Conservation (phyloP, 1,140 invertebrate species). For the Trachymyrmex cornetzi region DNA sequence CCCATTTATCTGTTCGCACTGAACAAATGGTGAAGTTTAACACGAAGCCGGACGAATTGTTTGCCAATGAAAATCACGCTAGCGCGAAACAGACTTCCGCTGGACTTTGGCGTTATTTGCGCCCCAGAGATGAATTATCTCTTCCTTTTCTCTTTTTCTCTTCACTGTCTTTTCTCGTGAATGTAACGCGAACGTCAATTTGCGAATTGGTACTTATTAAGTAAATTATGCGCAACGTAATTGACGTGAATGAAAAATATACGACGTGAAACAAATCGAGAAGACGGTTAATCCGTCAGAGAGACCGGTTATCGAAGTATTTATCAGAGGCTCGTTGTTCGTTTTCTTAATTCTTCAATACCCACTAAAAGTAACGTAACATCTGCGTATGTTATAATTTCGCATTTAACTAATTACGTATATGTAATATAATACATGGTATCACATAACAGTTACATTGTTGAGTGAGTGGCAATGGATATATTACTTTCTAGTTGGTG, state of each 20-base stretch:
- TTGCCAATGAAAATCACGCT: constrained; percentile 20
- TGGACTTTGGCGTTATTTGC: not conserved
- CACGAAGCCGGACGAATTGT: not conserved
- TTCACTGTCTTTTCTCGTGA: not conserved
- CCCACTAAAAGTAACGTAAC: too few species aligned
- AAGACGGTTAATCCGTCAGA: not conserved
- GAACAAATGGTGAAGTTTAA: constrained; percentile 24
- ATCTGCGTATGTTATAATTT: too few species aligned
- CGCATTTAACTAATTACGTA: too few species aligned
- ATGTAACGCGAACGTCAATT: constrained; percentile 28
- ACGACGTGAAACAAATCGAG: not conserved
- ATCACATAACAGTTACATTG: too few species aligned
- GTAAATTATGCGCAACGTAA: constrained; percentile 11
- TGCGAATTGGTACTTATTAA: constrained; percentile 7
- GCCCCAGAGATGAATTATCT: not conserved
- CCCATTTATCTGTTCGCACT: constrained; percentile 23
- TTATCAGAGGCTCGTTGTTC: not conserved
- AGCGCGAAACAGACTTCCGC: not conserved
- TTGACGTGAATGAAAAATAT: constrained; percentile 25
- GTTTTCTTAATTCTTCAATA: too few species aligned
- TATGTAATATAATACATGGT: too few species aligned
- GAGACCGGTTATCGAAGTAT: constrained; percentile 8
- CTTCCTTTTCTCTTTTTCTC: not conserved
- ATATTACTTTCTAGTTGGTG: too few species aligned
- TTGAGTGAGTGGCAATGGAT: too few species aligned